Evolutionary conservation across 2,113 vertebrate genomes (phyloP), one percentile per base, ranked within the genome.

Genomic region (Pelecanoides urinatrix): DNA sequence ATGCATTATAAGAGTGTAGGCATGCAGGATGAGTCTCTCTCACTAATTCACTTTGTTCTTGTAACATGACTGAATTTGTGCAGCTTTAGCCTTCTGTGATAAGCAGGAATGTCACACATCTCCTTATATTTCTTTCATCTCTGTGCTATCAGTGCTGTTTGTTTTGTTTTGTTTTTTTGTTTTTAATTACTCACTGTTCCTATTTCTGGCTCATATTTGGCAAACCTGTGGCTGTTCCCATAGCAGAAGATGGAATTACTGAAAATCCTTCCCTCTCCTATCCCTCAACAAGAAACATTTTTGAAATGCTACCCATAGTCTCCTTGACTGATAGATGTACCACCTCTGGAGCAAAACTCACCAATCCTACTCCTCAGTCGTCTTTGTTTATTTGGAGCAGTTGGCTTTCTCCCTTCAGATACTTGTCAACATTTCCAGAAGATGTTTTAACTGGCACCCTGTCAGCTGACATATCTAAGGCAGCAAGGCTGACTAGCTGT

Each of bases 401-500:
- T 90, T 94, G 93, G 61, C 65, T 92, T 90, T 97, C 84, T 97
- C 90, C 63, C 71, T 96, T 96, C 87, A 95, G 95, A 97, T 83
- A 94, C 95, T 95, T 97, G 96, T 98, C 97, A 98, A 77, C 96
- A 91, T 94, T 97, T 96, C 72, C 9, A 12, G 96, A 96, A 97
- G 95, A 96, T 95, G 97, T 97, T 98, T 97, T 96, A 98, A 96
- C 97, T 97, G 96, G 97, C 96, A 96, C 77, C 86, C 70, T 97
- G 96, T 98, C 98, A 97, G 90, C 88, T 97, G 94, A 86, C 92
- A 92, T 95, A 94, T 95, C 93, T 91, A 78, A 92, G 93, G 52
- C 65, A 92, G 83, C 73, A 95, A 96, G 78, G 80, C 73, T 96
- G 95, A 98, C 83, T 95, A 97, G 86, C 79, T 98, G 94, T 94